Evolutionary conservation across 2,113 vertebrate genomes (phyloP).

Genomic region (Laticauda colubrina): DNA sequence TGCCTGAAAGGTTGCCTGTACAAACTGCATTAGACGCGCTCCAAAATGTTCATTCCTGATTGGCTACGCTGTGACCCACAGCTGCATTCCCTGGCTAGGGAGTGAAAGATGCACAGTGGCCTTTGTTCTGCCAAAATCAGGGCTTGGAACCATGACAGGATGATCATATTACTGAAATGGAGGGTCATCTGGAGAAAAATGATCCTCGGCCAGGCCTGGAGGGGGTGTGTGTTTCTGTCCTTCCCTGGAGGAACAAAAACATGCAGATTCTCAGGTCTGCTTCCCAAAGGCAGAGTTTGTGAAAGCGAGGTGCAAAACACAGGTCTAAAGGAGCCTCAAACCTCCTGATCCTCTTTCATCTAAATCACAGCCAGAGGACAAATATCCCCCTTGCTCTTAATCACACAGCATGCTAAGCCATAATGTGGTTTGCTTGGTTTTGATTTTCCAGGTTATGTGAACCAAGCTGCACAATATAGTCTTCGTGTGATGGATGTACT

Average conservation of each 20-base stretch:
- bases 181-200: constrained; percentile 45
- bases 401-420: not conserved
- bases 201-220: not conserved
- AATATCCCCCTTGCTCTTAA: fast-evolving
- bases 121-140: constrained; percentile 59
- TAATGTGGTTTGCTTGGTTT: not conserved
- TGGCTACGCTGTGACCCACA: constrained; percentile 67
- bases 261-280: not conserved
- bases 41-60: constrained; percentile 69
- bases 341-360: not conserved
- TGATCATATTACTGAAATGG: constrained; percentile 59
- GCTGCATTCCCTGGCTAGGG: constrained; percentile 58
- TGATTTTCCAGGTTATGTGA: not conserved
- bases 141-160: constrained; percentile 62
- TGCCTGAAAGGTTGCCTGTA: constrained; percentile 67
- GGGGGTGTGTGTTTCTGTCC: not conserved
- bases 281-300: not conserved
- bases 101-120: constrained; percentile 54
- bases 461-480: not conserved
- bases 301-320: constrained; percentile 7
- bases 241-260: not conserved
- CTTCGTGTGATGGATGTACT: not conserved
- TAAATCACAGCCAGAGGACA: not conserved
- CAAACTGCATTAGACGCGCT: constrained; percentile 63
- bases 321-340: fast-evolving